Evolutionary conservation across 2,797 vertebrate species (phyloP).

Genomic region (Gallirallus australis): DNA sequence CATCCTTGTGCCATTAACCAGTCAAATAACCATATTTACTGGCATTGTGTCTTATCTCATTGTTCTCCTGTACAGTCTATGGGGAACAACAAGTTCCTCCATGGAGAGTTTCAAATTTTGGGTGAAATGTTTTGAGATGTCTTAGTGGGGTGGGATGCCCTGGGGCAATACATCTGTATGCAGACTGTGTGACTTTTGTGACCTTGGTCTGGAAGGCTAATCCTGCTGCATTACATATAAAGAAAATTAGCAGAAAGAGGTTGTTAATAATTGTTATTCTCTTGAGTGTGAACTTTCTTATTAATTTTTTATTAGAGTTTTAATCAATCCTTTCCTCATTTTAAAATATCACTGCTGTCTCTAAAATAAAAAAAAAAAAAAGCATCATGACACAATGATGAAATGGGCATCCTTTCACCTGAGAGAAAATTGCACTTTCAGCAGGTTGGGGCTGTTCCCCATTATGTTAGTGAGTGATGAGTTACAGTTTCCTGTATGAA

Average conservation of each 20-base stretch:
- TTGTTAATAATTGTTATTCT: background rate
- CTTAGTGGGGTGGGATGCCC: background rate
- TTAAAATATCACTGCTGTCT: conserved; percentile 43
- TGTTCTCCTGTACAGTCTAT: background rate
- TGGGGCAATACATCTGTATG: background rate
- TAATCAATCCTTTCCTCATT: background rate
- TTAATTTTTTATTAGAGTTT: background rate
- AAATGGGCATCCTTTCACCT: conserved; percentile 34
- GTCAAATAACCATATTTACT: background rate
- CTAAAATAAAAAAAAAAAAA: background rate
- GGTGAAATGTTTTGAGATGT: background rate
- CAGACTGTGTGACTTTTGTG: background rate
- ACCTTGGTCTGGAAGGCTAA: background rate
- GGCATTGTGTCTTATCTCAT: background rate
- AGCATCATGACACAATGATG: conserved; percentile 28
- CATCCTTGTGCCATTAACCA: background rate
- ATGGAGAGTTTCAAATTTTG: background rate
- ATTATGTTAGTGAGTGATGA: conserved; percentile 25
- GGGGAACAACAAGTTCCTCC: background rate
- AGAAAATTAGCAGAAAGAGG: background rate
- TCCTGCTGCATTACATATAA: background rate
- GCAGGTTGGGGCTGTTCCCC: conserved; percentile 5
- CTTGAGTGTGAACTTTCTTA: background rate
- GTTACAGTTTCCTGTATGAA: conserved; percentile 5
- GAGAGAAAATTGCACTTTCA: background rate